Conservation (phyloP, 2,797 vertebrate genomes). For the Buceros bicornis region DNA sequence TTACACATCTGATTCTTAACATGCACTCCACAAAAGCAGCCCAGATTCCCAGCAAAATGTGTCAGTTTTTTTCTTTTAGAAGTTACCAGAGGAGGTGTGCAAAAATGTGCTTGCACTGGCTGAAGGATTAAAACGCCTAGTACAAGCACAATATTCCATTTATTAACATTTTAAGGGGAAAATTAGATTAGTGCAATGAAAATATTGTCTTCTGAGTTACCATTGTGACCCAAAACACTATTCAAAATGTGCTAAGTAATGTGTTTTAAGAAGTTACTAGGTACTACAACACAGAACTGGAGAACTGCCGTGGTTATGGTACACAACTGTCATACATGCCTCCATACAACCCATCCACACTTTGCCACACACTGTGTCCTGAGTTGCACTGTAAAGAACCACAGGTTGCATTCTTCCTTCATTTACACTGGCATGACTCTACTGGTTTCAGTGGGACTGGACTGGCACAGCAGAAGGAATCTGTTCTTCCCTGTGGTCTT, state of each 20-base stretch:
- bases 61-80: not conserved
- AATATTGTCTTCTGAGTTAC: not conserved
- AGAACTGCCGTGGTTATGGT: not conserved
- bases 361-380: not conserved
- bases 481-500: not conserved
- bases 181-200: not conserved
- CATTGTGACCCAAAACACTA: not conserved
- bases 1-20: not conserved
- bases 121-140: not conserved
- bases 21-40: not conserved
- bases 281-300: not conserved
- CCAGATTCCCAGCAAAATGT: not conserved
- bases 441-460: not conserved
- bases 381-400: not conserved
- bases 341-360: not conserved
- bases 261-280: not conserved
- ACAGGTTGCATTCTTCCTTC: not conserved
- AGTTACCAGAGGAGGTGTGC: not conserved
- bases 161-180: not conserved
- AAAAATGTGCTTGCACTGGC: not conserved
- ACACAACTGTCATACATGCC: not conserved
- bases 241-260: not conserved
- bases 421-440: not conserved
- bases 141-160: not conserved
- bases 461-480: not conserved